Percentiles rank a stretch among this genome's conserved stretches.
phyloP scores from a whole-genome alignment of 2,888 invertebrate genomes.

The Ctenicera cuprea region DNA sequence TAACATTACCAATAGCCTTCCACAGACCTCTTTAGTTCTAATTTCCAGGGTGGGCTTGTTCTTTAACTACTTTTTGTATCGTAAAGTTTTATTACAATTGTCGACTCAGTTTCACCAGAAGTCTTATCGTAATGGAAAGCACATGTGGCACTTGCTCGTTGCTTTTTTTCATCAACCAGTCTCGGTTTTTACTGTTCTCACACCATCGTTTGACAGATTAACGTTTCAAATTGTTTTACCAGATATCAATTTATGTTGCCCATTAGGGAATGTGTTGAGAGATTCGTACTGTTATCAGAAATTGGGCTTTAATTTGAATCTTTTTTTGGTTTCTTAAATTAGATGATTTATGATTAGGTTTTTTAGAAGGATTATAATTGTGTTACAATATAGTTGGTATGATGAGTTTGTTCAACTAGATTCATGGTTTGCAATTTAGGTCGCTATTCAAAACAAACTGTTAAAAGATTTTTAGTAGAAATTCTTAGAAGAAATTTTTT shows the following conservation, averaged over 20 bases:
- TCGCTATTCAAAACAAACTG: too few species aligned
- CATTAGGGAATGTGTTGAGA: neutral
- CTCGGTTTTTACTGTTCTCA: slow-evolving; percentile 30
- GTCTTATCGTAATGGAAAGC: slow-evolving; percentile 39
- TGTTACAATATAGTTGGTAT: too few species aligned
- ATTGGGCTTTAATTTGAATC: neutral
- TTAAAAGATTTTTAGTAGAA: too few species aligned
- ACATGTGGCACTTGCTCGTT: slow-evolving; percentile 31
- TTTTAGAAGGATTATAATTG: too few species aligned
- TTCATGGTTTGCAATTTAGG: too few species aligned
- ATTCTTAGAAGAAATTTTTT: too few species aligned
- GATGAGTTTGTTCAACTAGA: too few species aligned
- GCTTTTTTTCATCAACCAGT: slow-evolving; percentile 13
- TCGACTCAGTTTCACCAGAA: slow-evolving; percentile 21
- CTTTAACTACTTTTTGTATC: slow-evolving; percentile 28
- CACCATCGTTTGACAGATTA: slow-evolving; percentile 35
- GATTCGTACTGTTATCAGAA: neutral
- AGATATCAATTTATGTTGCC: slow-evolving; percentile 14
- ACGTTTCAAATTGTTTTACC: slow-evolving; percentile 28
- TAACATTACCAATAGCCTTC: slow-evolving; percentile 1
- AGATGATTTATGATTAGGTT: too few species aligned
- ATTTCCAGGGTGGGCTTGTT: slow-evolving; percentile 33
- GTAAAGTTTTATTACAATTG: slow-evolving; percentile 38
- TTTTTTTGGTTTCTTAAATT: too few species aligned
- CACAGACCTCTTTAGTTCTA: neutral